Evolutionary conservation across 2,113 vertebrate species (phyloP), one percentile per base, ranked within the genome.

Genomic region (Leucopsar rothschildi): DNA sequence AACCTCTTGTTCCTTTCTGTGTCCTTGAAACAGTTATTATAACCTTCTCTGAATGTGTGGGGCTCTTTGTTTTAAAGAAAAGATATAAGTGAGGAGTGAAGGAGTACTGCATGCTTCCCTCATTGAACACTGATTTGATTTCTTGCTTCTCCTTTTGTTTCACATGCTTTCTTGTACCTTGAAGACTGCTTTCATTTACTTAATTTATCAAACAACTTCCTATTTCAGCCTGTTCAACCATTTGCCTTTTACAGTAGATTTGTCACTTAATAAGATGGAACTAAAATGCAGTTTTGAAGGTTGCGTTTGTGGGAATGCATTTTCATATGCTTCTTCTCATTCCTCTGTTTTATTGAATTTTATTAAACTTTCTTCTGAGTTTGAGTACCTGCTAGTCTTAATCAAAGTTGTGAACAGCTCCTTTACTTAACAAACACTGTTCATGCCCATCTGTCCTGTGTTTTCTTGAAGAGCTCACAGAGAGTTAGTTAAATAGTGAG

Each of bases 11-110:
- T 94, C 92, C 85, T 88, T 96, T 95, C 71, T 60, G 40, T 64
- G 93, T 90, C 96, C 96, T 97, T 97, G 96, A 86, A 96, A 90
- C 79, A 82, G 93, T 95, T 95, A 61, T 37, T 94, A n/a, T 37
- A 59, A 77, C 59, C 56, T 95, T 94, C 84, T 92, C 79, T 92
- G 88, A 88, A 88, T 94, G 90, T 86, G 95, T 93, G 88, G 79
- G 92, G 44, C 82, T 92, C 94, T 88, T 71, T 77, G 66, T 45
- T 87, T 95, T 82, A 50, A 59, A 55, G 60, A 70, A 81, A 82
- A 94, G 87, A 96, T 94, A 21, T 10, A 90, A 88, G 75, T 68
- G 68, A 82, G 90, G 94, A 94, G 85, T 96, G 82, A 90, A 91
- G 85, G 88, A 92, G 77, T 90, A 88, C 66, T 93, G 92, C 82